Base-by-base conservation (phyloP, 35 echinoderm and acorn worm species). In the Stichopus chloronotus region DNA sequence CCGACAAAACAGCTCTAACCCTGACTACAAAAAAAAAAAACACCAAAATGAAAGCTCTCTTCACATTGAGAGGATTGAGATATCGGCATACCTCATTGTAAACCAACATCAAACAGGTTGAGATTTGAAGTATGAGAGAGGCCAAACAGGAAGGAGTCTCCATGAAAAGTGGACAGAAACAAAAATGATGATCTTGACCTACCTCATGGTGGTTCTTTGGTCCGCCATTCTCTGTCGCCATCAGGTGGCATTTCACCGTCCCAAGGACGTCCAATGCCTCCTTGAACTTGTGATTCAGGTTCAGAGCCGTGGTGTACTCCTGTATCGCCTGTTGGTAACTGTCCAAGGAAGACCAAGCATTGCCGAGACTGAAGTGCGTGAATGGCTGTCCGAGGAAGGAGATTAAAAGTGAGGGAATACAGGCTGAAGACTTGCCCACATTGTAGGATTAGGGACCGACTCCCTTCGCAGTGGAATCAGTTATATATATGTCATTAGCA, bases 301-400 rank as follows among this genome's bases (percentile, higher is more conserved):
- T 94, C 52, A 96, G 82, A 52, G 96, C 92, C 53, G 87, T 25
- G 8, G 74, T 88, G 65, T 89, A 93, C 81, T 98, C 92, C 22
- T 96, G 89, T 19, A 54, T 71, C 11, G 96, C 94, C 55, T 88
- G 72, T 22, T 71, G 83, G 76, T 88, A 94, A 63, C 90, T 92
- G 0, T 90, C 90, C 1, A 57, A 21, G 9, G 90, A 59, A 0
- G 94, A 95, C 76, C 93, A 90, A 4, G 86, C 92, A 91, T 95
- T 96, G 68, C 88, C 96, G 24, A 95, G 76, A 8, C 85, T 63
- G 84, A 90, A 98, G 58, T 95, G 93, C 7, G 88, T 96, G 23
- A 95, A 86, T 16, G 96, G 92, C 96, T 98, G 80, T 12, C 12
- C 43, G 20, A 78, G 71, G 81, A 65, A 59, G 59, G 19, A 76